These are phyloP conservation scores for Periparus ater DNA, from an alignment of 2,797 vertebrate genomes.

Conservation along the genomic window DNA sequence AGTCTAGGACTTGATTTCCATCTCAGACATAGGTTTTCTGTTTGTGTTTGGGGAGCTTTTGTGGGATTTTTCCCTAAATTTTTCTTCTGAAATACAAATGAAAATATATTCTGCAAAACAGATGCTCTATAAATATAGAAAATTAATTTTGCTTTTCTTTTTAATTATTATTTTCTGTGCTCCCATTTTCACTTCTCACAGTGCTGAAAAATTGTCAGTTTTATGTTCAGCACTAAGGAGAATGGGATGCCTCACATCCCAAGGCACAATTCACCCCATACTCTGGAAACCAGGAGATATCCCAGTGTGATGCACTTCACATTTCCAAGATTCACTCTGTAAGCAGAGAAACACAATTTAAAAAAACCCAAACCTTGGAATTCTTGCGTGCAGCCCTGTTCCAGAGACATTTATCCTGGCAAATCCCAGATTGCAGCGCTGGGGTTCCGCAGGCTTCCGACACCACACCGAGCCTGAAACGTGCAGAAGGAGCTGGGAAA, in stretches of 20 bases:
- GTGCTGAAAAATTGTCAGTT: neutral
- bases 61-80: rapidly evolving
- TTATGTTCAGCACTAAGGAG: neutral
- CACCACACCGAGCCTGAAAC: rapidly evolving
- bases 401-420: neutral
- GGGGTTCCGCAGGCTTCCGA: neutral
- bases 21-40: rapidly evolving
- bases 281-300: neutral
- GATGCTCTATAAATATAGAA: neutral
- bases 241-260: rapidly evolving
- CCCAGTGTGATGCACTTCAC: neutral
- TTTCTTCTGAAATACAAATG: neutral
- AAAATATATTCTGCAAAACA: neutral
- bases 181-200: neutral
- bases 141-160: neutral
- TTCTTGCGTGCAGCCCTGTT: neutral
- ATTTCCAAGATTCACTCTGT: neutral
- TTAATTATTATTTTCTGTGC: neutral
- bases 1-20: neutral
- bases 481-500: neutral
- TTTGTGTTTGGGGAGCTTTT: neutral
- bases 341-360: neutral
- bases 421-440: neutral
- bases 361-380: neutral
- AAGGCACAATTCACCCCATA: neutral